These are phyloP conservation scores for Scaptodrosophila lebanonensis DNA, from an alignment of 1,140 invertebrate genomes.

Conservation along the genomic window DNA sequence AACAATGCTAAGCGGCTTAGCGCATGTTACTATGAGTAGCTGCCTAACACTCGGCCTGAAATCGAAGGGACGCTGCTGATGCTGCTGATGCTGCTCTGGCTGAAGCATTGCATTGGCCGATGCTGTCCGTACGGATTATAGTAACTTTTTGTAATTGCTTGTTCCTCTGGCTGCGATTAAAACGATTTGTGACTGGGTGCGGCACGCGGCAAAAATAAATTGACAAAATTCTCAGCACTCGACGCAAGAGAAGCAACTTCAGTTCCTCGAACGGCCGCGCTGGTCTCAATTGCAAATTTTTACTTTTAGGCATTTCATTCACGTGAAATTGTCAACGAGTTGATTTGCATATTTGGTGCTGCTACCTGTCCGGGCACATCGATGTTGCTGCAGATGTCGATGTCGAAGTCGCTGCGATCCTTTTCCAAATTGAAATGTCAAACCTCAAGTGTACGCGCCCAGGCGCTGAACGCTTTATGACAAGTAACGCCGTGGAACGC, in stretches of 20 bases:
- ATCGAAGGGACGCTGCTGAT: no score
- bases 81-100: no score
- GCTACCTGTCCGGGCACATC: constrained; percentile 34
- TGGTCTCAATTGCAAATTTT: constrained; percentile 60
- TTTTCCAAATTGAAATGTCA: constrained; percentile 73
- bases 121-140: constrained; percentile 49
- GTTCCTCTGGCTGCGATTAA: constrained; percentile 41
- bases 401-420: constrained; percentile 27
- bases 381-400: background rate
- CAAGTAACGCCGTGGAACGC: constrained; percentile 43
- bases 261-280: no score
- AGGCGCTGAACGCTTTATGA: constrained; percentile 67
- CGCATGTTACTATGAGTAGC: constrained; percentile 65
- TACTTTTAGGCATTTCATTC: no score
- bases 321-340: constrained; percentile 55
- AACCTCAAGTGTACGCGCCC: constrained; percentile 18
- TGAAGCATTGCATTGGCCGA: no score
- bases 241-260: background rate
- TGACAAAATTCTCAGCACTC: constrained; percentile 48
- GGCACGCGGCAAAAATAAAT: constrained; percentile 72
- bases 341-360: constrained; percentile 67
- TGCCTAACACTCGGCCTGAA: constrained; percentile 46
- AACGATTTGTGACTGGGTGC: constrained; percentile 48
- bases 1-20: constrained; percentile 70
- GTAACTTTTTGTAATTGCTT: constrained; percentile 73